Evolutionary conservation across 2,888 invertebrate species (phyloP), one percentile per base, ranked within the genome.

Genomic region (Macaria notata): DNA sequence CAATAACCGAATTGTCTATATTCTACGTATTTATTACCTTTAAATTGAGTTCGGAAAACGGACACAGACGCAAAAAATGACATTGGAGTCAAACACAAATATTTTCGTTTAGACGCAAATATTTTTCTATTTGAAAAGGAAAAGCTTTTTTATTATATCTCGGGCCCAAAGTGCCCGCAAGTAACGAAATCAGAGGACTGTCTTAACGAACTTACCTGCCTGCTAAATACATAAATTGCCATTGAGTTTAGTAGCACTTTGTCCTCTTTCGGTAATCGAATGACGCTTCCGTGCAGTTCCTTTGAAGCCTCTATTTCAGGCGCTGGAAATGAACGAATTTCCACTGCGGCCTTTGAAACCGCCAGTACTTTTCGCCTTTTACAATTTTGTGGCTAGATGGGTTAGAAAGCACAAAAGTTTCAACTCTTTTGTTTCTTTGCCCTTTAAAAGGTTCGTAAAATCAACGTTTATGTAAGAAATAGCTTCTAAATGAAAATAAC

Each of bases 261-360:
- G 52, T 46, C 53, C 56, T 46, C 41, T 54, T 33, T 36, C 33
- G 55, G 55, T 61, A 61, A 61, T 61, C 51, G 44, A 61, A 61
- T 57, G 46, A 57, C 8, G 61, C 49, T 54, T 54, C 54, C 30
- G 33, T 36, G 33, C 45, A 29, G 45, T 45, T 9, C 57, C 52
- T 61, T 57, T 58, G 61, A 52, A 44, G 5, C 51, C 29, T 31
- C 54, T 44, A 45, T 54, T 53, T 49, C 33, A 54, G 46, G 52
- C 59, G 55, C 45, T 46, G 4, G 30, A 48, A 29, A 50, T 43
- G 39, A 43, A n/a, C 4, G 36, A 31, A 49, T 42, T 49, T 59
- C 49, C 49, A 33, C 31, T 7, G 39, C 41, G 43, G 38, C 45
- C 9, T 48, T 49, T 47, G 38, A 49, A 48, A 19, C 54, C 47